Evolutionary conservation across 2,113 vertebrate species (phyloP).

Genomic region (Pelvicachromis taeniatus): DNA sequence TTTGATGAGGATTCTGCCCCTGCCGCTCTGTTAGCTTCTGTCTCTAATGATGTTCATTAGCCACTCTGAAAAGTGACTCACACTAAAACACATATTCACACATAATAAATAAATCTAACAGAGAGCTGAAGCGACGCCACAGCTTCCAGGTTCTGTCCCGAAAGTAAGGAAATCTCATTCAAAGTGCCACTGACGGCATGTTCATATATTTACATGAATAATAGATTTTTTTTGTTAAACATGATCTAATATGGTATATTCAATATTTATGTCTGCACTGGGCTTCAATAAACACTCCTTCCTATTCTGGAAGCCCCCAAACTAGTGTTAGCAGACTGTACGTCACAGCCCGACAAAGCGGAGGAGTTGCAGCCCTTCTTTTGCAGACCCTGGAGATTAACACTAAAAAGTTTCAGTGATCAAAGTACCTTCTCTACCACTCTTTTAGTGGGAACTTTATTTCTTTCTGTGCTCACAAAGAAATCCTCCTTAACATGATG

Average conservation of each 20-base stretch:
- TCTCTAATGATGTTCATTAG: slow-evolving; percentile 65
- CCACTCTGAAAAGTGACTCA: slow-evolving; percentile 67
- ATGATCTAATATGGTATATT: background rate
- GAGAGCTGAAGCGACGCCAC: background rate
- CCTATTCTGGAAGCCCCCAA: background rate
- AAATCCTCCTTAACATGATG: background rate
- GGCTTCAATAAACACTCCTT: background rate
- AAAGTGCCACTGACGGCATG: background rate
- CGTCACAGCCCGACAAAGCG: background rate
- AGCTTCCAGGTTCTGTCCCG: background rate
- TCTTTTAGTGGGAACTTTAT: background rate
- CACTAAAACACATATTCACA: slow-evolving; percentile 70
- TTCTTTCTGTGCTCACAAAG: background rate
- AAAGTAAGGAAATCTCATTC: background rate
- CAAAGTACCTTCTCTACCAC: background rate
- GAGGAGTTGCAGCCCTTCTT: background rate
- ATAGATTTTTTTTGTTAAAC: background rate
- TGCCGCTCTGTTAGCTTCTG: slow-evolving; percentile 42
- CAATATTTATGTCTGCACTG: background rate
- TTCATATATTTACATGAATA: background rate
- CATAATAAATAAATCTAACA: background rate
- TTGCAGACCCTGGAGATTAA: background rate
- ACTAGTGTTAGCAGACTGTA: background rate
- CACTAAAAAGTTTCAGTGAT: background rate
- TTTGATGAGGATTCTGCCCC: slow-evolving; percentile 41